Conservation (phyloP, 35 echinoderm and acorn worm genomes). For the Lytechinus pictus region DNA sequence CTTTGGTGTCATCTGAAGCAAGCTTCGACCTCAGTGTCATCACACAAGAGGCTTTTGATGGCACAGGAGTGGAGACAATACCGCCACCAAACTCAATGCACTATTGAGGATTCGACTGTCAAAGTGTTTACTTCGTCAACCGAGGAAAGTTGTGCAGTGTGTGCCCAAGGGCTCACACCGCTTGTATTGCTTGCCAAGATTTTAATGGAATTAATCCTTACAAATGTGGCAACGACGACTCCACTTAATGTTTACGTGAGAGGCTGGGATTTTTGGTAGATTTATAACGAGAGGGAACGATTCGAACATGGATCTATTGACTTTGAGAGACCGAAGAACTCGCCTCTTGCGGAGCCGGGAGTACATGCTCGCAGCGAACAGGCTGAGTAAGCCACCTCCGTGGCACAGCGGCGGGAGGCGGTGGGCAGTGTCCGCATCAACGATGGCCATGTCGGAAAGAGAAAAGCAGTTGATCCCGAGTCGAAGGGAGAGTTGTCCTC, state of each 20-base stretch:
- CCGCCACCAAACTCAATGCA: neutral
- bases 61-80: neutral
- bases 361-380: slow-evolving; percentile 26
- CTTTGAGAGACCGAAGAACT: neutral
- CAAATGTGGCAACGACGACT: slow-evolving; percentile 5
- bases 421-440: slow-evolving; percentile 19
- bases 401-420: slow-evolving; percentile 26
- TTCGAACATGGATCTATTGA: slow-evolving; percentile 25
- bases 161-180: neutral
- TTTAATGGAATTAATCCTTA: slow-evolving; percentile 31
- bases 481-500: neutral
- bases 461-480: neutral
- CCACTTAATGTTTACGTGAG: neutral
- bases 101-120: neutral
- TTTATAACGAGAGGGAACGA: neutral
- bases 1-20: neutral
- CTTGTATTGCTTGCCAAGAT: neutral
- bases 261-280: neutral
- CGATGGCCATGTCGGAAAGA: slow-evolving; percentile 30
- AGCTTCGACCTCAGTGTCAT: neutral
- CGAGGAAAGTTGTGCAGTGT: neutral
- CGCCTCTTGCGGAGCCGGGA: neutral
- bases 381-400: slow-evolving; percentile 7
- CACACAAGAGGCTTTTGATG: neutral
- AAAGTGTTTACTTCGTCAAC: slow-evolving; percentile 32